Evolutionary conservation across 2,113 vertebrate genomes (phyloP).

Genomic region (Piliocolobus tephrosceles): DNA sequence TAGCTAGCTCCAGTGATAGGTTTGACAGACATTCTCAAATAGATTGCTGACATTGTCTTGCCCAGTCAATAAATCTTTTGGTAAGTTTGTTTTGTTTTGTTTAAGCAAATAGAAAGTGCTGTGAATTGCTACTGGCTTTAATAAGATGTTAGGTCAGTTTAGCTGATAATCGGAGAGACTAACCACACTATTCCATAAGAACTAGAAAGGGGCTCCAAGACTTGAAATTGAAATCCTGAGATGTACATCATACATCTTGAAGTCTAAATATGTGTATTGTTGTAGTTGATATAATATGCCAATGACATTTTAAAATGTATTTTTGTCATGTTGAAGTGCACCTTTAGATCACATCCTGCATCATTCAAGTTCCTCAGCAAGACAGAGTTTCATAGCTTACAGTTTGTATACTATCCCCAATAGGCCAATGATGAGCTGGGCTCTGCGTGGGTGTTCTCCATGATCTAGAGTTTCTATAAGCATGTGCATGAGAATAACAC

Average conservation of each 20-base stretch:
- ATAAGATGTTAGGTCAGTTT: background rate
- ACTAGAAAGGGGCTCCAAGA: background rate
- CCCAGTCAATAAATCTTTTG: conserved; percentile 32
- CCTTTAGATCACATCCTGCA: conserved; percentile 47
- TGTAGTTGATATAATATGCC: background rate
- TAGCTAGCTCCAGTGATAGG: background rate
- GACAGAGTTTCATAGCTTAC: background rate
- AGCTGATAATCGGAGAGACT: background rate
- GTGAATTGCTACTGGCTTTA: background rate
- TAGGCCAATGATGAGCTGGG: background rate
- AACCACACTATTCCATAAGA: background rate
- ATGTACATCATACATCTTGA: background rate
- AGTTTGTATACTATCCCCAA: background rate
- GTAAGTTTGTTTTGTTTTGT: background rate
- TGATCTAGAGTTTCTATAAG: background rate
- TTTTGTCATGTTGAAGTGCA: conserved; percentile 61
- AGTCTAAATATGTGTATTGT: background rate
- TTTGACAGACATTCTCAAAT: conserved; percentile 43
- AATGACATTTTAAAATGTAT: background rate
- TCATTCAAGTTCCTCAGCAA: background rate
- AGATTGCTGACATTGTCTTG: background rate
- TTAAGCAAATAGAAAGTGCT: background rate
- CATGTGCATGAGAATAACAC: background rate
- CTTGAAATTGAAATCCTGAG: background rate
- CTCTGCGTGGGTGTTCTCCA: background rate